Base-by-base conservation (phyloP, 1,140 invertebrate species). In the Stenopsyche tienmushanensis region DNA sequence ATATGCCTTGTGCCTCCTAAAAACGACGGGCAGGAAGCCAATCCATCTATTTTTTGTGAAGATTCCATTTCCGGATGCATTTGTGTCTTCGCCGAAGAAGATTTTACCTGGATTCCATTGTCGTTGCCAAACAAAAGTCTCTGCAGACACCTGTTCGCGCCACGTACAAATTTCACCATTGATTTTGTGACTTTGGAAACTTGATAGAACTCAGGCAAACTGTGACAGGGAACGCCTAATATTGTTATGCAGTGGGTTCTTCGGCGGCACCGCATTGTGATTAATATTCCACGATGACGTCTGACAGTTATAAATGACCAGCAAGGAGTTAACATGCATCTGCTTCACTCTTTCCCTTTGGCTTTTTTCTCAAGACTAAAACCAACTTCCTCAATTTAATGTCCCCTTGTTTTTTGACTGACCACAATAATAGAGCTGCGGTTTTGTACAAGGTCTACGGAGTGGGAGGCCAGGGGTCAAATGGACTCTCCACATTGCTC, bases 241-340 rank as follows among this genome's bases (percentile, higher is more conserved):
- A n/a, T n/a, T n/a, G n/a, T n/a, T n/a, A n/a, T n/a, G n/a, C n/a
- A n/a, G n/a, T n/a, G n/a, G n/a, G n/a, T n/a, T n/a, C n/a, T n/a
- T 18, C 7, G 23, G 23, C 26, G 26, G 26, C 49, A 24, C 13
- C 49, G 20, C 26, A 50, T 62, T 59, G 63, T 69, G 67, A 69
- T 69, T 69, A 69, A 69, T 69, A 69, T 52, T 62, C 17, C 42
- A 24, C 52, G 62, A 69, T 69, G 67, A 57, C 57, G 42, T 34
- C 57, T 62, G 67, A 69, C 67, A 69, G 67, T 69, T 62, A 69
- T 55, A 69, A 69, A 69, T 69, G 67, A 69, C 50, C 57, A 17
- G 20, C 57, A 57, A 24, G 57, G 45, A 41, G 53, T 64, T 44
- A 41, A 45, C 26, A 26, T 60, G 66, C 67, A 69, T 65, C 63